Conservation (phyloP, 2,797 vertebrate species). For the Chiroxiphia lanceolata region DNA sequence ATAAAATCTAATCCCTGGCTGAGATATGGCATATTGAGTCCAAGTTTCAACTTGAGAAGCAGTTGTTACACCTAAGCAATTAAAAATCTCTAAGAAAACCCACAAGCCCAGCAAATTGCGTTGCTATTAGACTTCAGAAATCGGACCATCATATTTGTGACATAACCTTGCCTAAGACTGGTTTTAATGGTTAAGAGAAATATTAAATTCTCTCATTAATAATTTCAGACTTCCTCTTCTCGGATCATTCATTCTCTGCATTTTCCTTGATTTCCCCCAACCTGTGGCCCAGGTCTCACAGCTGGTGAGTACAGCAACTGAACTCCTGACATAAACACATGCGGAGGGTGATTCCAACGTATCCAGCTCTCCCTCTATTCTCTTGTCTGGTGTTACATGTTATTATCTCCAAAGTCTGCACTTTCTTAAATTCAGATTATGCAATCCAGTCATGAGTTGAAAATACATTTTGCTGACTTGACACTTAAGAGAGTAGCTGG, state of each 20-base stretch:
- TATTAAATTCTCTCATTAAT: neutral
- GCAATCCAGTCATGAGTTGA: neutral
- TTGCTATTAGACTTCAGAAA: neutral
- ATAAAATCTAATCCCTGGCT: neutral
- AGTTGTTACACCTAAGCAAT: neutral
- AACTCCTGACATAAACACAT: neutral
- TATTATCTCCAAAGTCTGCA: neutral
- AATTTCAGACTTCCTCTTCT: neutral
- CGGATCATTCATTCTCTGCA: neutral
- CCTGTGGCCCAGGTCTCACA: neutral
- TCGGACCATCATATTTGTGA: neutral
- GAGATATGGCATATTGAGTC: neutral
- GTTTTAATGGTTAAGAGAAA: neutral
- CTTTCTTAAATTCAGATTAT: neutral
- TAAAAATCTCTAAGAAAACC: neutral
- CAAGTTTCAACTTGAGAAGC: neutral
- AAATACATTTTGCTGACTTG: neutral
- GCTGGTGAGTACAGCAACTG: neutral
- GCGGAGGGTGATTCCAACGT: neutral
- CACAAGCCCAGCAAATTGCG: neutral
- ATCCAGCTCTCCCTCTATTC: neutral
- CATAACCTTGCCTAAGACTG: neutral
- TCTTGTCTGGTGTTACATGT: neutral
- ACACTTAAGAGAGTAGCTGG: neutral
- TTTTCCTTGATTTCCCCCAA: neutral